Evolutionary conservation across 2,113 vertebrate species (phyloP), one percentile per base, ranked within the genome.

Genomic region (Nothoprocta perdicaria): DNA sequence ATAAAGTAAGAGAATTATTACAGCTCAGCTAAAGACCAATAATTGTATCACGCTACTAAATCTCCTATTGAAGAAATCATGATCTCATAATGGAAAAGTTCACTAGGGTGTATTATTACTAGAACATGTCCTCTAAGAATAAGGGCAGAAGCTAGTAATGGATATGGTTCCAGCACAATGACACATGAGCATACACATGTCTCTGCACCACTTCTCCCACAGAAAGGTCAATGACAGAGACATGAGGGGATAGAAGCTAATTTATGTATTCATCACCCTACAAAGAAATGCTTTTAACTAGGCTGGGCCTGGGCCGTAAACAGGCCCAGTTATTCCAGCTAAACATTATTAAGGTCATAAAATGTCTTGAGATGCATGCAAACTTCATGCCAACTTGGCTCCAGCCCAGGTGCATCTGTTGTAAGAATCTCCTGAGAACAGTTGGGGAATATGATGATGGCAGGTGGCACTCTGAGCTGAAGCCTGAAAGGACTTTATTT

Each of bases 201-300:
- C 83, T 85, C 80, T 66, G 71, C 63, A 40, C 48, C 0, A 0
- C 84, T 86, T 87, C 86, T 93, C 80, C 88, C 81, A 62, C 61
- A 31, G 81, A 95, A 96, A 96, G 94, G 95, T 97, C 96, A 96
- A 80, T 95, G 94, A 94, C 95, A 96, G 67, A 90, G 88, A 89
- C 69, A 80, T 46, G 8, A 95, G 60, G 79, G 43, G 52, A 83
- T 23, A 33, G 66, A 84, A 10, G 15, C 50, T 82, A 72, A 87
- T 95, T 96, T 95, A 95, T 16, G 18, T 78, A 57, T 55, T 57
- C 33, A 88, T 65, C 72, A 80, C 88, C 81, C 74, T 68, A 67
- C 80, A 65, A 94, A 94, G 81, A 88, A 90, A 89, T 55, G 33
- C 27, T 89, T 93, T 68, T 60, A 92, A 61, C 27, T 86, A 78